A percentile compares a stretch with the other conserved stretches of the same genome.
These are phyloP conservation scores for Xyrichtys novacula DNA, from an alignment of 2,797 vertebrate species.

Conservation along the genomic window DNA sequence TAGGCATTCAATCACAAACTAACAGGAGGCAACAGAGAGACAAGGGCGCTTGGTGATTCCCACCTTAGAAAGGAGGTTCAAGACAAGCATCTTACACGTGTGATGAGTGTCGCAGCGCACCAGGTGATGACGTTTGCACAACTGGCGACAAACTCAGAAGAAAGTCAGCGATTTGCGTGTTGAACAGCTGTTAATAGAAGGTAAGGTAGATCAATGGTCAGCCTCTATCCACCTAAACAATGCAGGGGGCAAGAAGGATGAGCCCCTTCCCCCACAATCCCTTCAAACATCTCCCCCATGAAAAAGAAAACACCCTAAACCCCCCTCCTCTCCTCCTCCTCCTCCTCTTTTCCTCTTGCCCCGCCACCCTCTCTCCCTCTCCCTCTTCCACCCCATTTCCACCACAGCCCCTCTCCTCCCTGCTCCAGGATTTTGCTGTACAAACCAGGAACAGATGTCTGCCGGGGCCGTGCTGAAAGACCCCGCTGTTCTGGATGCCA, in stretches of 20 bases:
- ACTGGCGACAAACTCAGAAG: conserved; percentile 38
- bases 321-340: conserved; percentile 38
- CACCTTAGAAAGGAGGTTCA: conserved; percentile 40
- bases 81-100: conserved; percentile 51
- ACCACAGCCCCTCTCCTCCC: conserved; percentile 75
- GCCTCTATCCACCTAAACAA: conserved; percentile 41
- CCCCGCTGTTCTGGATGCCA: conserved; percentile 89
- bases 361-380: conserved; percentile 48
- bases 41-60: conserved; percentile 32
- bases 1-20: conserved; percentile 40
- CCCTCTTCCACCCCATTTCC: conserved; percentile 64
- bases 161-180: conserved; percentile 25
- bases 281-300: conserved; percentile 65
- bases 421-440: conserved; percentile 84
- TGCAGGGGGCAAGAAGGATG: conserved; percentile 46
- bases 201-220: conserved; percentile 48
- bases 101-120: conserved; percentile 41
- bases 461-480: conserved; percentile 87
- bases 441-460: conserved; percentile 90
- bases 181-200: conserved; percentile 32
- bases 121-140: conserved; percentile 71
- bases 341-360: conserved; percentile 52
- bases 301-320: conserved; percentile 60
- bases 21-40: conserved; percentile 16
- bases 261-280: conserved; percentile 57